Percentiles rank a stretch among this genome's conserved stretches.
phyloP scores from a whole-genome alignment of 2,888 invertebrate genomes.

The Neuroscelio doddi region DNA sequence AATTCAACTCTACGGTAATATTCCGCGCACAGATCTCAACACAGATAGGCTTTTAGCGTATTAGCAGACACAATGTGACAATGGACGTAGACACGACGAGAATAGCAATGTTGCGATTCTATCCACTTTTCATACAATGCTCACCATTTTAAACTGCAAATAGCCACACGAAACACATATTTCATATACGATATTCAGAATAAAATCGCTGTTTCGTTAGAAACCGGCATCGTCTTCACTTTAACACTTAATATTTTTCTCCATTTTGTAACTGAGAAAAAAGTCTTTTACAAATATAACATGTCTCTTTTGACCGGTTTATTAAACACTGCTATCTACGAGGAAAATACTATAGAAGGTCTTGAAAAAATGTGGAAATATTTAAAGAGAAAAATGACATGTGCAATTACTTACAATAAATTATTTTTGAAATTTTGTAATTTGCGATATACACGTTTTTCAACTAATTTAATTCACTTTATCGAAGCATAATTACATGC shows the following conservation, averaged over 20 bases:
- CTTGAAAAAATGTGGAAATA: no score
- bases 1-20: constrained; percentile 65
- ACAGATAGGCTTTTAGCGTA: constrained; percentile 72
- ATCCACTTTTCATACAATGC: constrained; percentile 65
- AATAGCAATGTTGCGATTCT: constrained; percentile 69
- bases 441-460: no score
- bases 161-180: constrained; percentile 66
- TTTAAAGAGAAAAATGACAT: no score
- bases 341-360: no score
- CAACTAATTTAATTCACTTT: no score
- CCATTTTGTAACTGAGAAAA: neutral
- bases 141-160: constrained; percentile 53
- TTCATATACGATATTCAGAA: constrained; percentile 62
- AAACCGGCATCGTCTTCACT: constrained; percentile 20
- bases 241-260: neutral
- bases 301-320: constrained; percentile 12
- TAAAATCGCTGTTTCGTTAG: constrained; percentile 33
- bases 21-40: constrained; percentile 69
- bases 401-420: no score
- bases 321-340: constrained; percentile 8
- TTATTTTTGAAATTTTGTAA: no score
- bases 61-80: constrained; percentile 71
- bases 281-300: neutral
- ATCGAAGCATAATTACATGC: no score
- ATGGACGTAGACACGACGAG: constrained; percentile 67